phyloP scores from a whole-genome alignment of 2,113 vertebrate species.

The Uropsilus gracilis region DNA sequence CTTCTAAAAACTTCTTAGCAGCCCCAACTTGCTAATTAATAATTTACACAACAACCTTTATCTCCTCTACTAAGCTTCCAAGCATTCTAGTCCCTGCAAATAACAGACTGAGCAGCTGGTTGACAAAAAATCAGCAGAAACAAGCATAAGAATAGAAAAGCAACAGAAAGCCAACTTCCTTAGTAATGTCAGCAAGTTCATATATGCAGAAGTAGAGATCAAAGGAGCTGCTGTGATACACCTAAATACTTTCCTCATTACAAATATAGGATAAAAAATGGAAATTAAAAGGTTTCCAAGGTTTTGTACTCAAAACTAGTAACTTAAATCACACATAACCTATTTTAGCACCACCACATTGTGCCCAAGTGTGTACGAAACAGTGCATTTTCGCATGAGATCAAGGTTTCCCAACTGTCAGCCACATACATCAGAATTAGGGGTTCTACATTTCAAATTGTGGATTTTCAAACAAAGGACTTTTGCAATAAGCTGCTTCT shows the following conservation, averaged over 20 bases:
- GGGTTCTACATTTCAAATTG: neutral
- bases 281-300: constrained; percentile 39
- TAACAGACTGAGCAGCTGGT: neutral
- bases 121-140: constrained; percentile 7
- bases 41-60: neutral
- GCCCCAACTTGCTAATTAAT: neutral
- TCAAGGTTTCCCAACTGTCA: constrained; percentile 39
- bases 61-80: neutral
- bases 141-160: neutral
- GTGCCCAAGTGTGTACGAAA: neutral
- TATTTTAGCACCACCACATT: neutral
- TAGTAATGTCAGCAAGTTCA: neutral
- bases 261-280: constrained; percentile 36
- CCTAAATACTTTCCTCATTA: neutral
- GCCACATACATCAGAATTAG: constrained; percentile 16
- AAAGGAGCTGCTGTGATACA: neutral
- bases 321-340: neutral
- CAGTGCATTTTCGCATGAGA: constrained; percentile 19
- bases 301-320: neutral
- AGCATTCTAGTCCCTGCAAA: neutral
- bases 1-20: neutral
- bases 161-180: neutral
- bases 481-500: neutral
- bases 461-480: neutral
- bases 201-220: neutral